A percentile compares a stretch with the other conserved stretches of the same genome.
Conservation (phyloP, 2,797 vertebrate genomes). For the Toxotes lorentzi region DNA sequence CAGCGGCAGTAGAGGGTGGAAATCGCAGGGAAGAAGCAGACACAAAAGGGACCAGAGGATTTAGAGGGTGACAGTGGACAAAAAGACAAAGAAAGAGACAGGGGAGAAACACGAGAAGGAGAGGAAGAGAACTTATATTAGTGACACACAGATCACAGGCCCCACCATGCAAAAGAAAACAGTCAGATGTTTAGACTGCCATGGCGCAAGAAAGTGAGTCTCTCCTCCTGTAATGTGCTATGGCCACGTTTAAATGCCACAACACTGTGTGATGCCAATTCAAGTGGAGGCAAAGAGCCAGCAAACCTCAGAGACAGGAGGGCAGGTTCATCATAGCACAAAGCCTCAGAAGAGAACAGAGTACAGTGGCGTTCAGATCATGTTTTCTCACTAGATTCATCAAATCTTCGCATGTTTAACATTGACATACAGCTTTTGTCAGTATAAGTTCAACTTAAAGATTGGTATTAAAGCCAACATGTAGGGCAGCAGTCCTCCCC, state of each 20-base stretch:
- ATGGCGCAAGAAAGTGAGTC: constrained; percentile 51
- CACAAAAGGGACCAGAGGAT: constrained; percentile 69
- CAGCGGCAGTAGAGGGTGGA: constrained; percentile 82
- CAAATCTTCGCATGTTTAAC: background rate
- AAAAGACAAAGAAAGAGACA: constrained; percentile 46
- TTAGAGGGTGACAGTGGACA: constrained; percentile 66
- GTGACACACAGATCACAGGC: constrained; percentile 78
- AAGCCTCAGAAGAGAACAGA: constrained; percentile 54
- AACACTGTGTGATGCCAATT: constrained; percentile 32
- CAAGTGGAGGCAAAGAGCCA: constrained; percentile 56
- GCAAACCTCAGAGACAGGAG: constrained; percentile 55
- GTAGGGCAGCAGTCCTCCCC: background rate
- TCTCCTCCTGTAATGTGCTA: constrained; percentile 51
- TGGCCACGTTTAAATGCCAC: constrained; percentile 41
- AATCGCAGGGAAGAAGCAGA: constrained; percentile 83
- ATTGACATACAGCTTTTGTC: background rate
- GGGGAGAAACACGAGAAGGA: constrained; percentile 61
- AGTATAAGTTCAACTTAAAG: background rate
- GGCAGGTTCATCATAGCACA: constrained; percentile 51
- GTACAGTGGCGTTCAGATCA: constrained; percentile 19
- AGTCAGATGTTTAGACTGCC: constrained; percentile 63
- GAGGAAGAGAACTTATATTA: constrained; percentile 74
- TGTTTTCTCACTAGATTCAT: background rate
- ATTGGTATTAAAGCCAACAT: background rate
- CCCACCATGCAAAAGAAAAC: constrained; percentile 81